Percentiles rank a stretch among this genome's conserved stretches.
Evolutionary conservation across 2,113 vertebrate species (phyloP).

Genomic region (Passer montanus): DNA sequence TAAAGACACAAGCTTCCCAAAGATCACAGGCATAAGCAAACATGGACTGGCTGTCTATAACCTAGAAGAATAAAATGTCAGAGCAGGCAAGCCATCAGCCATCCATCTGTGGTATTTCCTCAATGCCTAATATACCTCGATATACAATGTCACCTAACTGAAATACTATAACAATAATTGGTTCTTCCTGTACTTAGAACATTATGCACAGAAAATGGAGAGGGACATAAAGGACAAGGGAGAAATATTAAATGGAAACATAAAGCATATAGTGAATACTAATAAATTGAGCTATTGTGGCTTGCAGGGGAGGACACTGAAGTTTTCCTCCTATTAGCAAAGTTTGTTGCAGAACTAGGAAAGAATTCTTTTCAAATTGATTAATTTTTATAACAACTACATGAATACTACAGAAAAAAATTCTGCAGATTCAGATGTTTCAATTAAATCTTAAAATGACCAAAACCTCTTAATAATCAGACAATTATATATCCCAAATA

Average conservation of each 20-base stretch:
- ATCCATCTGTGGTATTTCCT: neutral
- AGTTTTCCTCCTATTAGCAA: neutral
- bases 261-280: neutral
- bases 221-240: neutral
- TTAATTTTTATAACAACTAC: neutral
- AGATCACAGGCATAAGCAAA: neutral
- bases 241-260: neutral
- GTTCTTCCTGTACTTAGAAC: slow-evolving; percentile 35
- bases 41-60: neutral
- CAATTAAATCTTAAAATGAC: neutral
- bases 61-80: neutral
- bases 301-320: neutral
- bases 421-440: neutral
- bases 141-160: neutral
- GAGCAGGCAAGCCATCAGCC: neutral
- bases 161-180: slow-evolving; percentile 37
- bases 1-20: neutral
- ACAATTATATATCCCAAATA: neutral
- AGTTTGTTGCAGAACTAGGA: neutral
- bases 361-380: neutral
- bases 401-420: neutral
- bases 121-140: neutral
- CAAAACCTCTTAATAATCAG: neutral
- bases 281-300: neutral
- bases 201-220: neutral